phyloP scores from a whole-genome alignment of 1,140 invertebrate genomes.

The Steinernema feltiae region DNA sequence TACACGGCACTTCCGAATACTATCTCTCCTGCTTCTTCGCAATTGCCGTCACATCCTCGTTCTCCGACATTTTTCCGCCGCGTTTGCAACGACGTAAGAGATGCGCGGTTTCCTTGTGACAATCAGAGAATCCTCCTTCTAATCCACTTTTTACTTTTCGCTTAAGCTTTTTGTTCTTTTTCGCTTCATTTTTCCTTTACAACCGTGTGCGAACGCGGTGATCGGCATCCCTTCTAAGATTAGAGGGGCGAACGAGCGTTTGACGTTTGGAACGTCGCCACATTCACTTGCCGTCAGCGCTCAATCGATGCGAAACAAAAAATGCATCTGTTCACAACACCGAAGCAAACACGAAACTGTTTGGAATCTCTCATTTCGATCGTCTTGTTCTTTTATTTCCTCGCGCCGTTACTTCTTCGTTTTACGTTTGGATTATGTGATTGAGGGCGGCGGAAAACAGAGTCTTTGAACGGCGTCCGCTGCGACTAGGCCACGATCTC shows the following conservation, averaged over 20 bases:
- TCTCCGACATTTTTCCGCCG: too few species aligned
- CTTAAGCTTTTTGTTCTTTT: too few species aligned
- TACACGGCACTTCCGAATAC: too few species aligned
- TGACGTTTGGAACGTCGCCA: conserved; percentile 10
- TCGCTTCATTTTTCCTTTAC: too few species aligned
- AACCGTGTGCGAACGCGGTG: neutral
- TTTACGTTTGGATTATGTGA: neutral
- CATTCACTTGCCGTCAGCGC: conserved; percentile 11
- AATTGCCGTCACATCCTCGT: too few species aligned
- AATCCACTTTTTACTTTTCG: too few species aligned
- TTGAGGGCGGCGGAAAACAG: neutral
- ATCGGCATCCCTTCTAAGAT: neutral
- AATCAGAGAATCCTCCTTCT: too few species aligned
- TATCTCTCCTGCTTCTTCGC: too few species aligned
- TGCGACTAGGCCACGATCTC: neutral
- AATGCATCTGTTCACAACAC: conserved; percentile 15
- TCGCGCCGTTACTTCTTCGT: neutral
- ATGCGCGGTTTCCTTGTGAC: too few species aligned
- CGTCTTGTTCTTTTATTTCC: too few species aligned
- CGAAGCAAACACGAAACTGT: conserved; percentile 4
- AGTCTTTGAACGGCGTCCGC: neutral
- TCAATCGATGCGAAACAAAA: conserved; percentile 14
- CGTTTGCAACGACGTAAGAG: too few species aligned
- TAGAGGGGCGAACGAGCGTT: neutral
- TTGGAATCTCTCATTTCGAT: neutral